Conservation (phyloP, 2,113 vertebrate genomes). For the Salminus brasiliensis region DNA sequence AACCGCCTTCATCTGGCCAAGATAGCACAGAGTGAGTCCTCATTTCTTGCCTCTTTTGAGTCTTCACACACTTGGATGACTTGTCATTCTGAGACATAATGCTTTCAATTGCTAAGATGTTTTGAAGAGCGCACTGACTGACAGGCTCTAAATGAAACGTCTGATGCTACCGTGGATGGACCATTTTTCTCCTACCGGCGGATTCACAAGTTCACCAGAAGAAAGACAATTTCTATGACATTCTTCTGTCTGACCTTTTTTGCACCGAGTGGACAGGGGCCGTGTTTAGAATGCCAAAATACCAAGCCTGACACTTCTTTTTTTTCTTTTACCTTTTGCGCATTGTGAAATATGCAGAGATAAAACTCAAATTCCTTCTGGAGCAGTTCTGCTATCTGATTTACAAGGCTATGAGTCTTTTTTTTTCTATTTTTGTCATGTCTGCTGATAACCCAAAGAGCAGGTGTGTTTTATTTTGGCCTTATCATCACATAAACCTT, state of each 20-base stretch:
- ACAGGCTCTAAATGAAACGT: constrained; percentile 42
- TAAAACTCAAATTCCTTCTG: not conserved
- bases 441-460: constrained; percentile 5
- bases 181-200: constrained; percentile 1
- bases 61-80: not conserved
- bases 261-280: not conserved
- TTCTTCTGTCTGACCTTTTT: constrained; percentile 38
- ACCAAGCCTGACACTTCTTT: not conserved
- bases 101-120: constrained; percentile 21
- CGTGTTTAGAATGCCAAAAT: constrained; percentile 23
- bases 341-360: not conserved
- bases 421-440: constrained; percentile 1
- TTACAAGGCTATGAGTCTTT: constrained; percentile 13
- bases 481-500: constrained; percentile 14
- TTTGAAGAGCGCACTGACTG: constrained; percentile 29
- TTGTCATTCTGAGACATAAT: constrained; percentile 18
- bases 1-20: constrained; percentile 93
- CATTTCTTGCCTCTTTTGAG: not conserved
- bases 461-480: constrained; percentile 16
- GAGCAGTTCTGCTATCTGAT: not conserved
- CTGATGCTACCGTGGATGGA: constrained; percentile 13
- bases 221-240: constrained; percentile 33
- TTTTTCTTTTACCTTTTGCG: not conserved
- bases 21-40: constrained; percentile 87
- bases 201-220: not conserved